Base-by-base conservation (phyloP, 2,888 invertebrate genomes). In the Protophormia terraenovae region DNA sequence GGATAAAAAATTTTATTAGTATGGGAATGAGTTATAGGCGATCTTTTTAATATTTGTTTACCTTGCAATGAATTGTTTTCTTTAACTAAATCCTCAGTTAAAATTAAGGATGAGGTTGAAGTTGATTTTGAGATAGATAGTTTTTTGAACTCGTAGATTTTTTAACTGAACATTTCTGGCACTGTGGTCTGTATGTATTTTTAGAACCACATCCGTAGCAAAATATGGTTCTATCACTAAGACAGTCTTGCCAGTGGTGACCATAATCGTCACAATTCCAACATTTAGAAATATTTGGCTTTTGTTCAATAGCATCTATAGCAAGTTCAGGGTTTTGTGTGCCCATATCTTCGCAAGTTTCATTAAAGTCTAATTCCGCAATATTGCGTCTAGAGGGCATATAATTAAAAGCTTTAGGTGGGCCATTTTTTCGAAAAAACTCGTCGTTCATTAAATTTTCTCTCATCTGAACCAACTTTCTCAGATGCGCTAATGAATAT, bases 151-250 rank as follows among this genome's bases (percentile, higher is more conserved):
- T 27, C 4, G 2, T 14, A 53, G 24, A 35, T 41, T 32, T 35
- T 41, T 32, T 71, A 7, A 29, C 8, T 4, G 58, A 29, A 10
- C 76, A 82, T 50, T 69, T 69, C 2, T 1, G 3, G 12, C 71
- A 82, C 5, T 76, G 69, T 24, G 76, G 82, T 6, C 62, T 67
- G 22, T 76, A 82, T 0, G 55, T 64, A 14, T 45, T 53, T 16
- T 29, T 38, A 12, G 75, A 41, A 29, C 75, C 75, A 47, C 75
- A 82, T 19, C 81, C 81, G 24, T 82, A 82, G 22, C 82, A 76
- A 38, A 82, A 82, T 1, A 82, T 47, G 10, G 67, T 60, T 14
- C 69, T 32, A 1, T 16, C 27, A 27, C 76, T 45, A 22, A 83
- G 22, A 22, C 77, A 83, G 12, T 83, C 83, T 35, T 58, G 41